Evolutionary conservation across 1,140 invertebrate species (phyloP).

Genomic region (Apis laboriosa): DNA sequence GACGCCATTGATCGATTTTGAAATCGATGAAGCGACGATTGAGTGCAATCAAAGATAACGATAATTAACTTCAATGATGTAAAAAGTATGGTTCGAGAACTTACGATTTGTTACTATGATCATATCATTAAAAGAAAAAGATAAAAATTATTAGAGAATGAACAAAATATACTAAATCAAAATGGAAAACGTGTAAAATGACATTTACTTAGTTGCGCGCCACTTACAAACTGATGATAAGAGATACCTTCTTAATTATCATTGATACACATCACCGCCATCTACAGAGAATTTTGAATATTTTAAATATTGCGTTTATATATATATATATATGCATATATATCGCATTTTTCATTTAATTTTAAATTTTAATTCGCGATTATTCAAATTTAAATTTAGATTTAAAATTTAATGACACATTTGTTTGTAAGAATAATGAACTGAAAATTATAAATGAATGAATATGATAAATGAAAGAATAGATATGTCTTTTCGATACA

Average conservation of each 20-base stretch:
- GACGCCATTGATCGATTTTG: conserved; percentile 7
- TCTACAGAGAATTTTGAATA: not conserved
- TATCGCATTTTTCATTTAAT: too few species aligned
- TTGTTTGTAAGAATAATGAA: too few species aligned
- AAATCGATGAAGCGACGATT: not conserved
- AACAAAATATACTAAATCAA: not conserved
- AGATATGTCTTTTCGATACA: too few species aligned
- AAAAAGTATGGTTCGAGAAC: not conserved
- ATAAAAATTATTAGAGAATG: too few species aligned
- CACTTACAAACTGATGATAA: not conserved
- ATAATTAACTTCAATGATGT: not conserved
- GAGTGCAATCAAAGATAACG: not conserved
- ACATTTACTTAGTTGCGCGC: not conserved
- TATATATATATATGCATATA: too few species aligned
- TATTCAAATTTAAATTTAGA: too few species aligned
- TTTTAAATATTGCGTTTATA: not conserved
- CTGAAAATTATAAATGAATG: too few species aligned
- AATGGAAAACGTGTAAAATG: not conserved
- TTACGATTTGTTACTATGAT: not conserved
- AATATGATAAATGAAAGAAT: too few species aligned
- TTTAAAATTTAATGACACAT: too few species aligned
- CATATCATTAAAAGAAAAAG: not conserved
- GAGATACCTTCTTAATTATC: not conserved
- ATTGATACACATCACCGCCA: not conserved
- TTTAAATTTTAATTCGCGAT: too few species aligned